Conservation (phyloP, 1,140 invertebrate species). For the Diplogasteroides magnus region DNA sequence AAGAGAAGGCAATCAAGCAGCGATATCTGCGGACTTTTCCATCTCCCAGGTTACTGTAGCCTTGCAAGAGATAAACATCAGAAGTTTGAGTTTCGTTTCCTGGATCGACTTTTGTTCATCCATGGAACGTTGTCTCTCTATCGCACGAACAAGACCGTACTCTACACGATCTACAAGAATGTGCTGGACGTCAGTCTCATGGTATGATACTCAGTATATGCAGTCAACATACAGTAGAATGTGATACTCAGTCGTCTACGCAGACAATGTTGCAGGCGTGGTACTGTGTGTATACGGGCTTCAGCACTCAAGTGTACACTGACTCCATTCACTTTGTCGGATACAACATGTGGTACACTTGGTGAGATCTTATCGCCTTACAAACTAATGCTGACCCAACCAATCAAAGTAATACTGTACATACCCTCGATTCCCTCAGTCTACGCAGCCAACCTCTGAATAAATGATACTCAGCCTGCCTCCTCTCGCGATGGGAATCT, state of each 20-base stretch:
- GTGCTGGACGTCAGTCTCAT: conserved; percentile 63
- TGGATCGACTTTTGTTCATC: conserved; percentile 73
- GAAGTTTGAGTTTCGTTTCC: conserved; percentile 69
- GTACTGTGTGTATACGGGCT: conserved; percentile 93
- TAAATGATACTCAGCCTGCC: conserved; percentile 69
- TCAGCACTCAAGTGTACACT: conserved; percentile 94
- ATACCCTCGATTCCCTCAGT: background rate
- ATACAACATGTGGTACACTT: conserved; percentile 89
- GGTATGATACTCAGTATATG: conserved; percentile 74
- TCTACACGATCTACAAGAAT: conserved; percentile 99
- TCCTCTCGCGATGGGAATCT: conserved; percentile 83
- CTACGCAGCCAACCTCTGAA: conserved; percentile 2
- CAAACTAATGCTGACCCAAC: too few relatives aligned
- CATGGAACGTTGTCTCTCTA: conserved; percentile 98
- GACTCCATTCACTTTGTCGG: conserved; percentile 93
- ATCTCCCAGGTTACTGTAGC: conserved; percentile 71
- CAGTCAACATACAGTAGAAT: too few relatives aligned
- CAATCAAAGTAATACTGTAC: too few relatives aligned
- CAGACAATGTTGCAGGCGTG: conserved; percentile 64
- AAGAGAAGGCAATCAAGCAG: conserved; percentile 91
- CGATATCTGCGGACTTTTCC: conserved; percentile 79
- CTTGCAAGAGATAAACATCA: background rate
- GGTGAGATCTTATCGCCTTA: too few relatives aligned
- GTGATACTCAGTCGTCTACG: conserved; percentile 75
- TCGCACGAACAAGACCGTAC: conserved; percentile 90